Percentiles rank a stretch among this genome's conserved stretches.
phyloP scores from a whole-genome alignment of 2,113 vertebrate genomes.

The Asarcornis scutulata region DNA sequence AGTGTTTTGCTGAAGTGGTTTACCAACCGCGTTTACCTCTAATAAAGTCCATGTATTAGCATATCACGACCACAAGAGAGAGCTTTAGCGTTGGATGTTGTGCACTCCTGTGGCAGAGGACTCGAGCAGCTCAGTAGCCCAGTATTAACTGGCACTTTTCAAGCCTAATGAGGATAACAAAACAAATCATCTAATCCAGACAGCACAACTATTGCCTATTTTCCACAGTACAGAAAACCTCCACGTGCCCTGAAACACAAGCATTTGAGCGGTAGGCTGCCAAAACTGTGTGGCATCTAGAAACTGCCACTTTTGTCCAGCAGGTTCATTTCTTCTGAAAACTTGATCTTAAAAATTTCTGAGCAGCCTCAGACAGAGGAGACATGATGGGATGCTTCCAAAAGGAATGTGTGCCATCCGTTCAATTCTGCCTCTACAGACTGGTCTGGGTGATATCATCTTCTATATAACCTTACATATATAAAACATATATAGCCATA shows the following conservation, averaged over 20 bases:
- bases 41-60: constrained; percentile 16
- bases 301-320: neutral
- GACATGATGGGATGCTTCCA: neutral
- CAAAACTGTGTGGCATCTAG: neutral
- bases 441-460: neutral
- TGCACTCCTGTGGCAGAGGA: neutral
- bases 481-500: neutral
- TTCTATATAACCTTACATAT: neutral
- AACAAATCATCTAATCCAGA: neutral
- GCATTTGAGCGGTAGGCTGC: neutral
- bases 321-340: neutral
- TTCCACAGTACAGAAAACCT: neutral
- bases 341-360: neutral
- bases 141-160: neutral
- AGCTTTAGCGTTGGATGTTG: constrained; percentile 53
- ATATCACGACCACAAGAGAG: constrained; percentile 67
- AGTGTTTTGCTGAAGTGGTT: neutral
- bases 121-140: neutral
- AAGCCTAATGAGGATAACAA: neutral
- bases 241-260: neutral
- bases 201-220: neutral
- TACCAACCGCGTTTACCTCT: neutral
- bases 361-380: neutral
- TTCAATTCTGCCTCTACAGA: neutral
- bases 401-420: neutral